Base-by-base conservation (phyloP, 2,888 invertebrate genomes). In the Lasius fuliginosus region DNA sequence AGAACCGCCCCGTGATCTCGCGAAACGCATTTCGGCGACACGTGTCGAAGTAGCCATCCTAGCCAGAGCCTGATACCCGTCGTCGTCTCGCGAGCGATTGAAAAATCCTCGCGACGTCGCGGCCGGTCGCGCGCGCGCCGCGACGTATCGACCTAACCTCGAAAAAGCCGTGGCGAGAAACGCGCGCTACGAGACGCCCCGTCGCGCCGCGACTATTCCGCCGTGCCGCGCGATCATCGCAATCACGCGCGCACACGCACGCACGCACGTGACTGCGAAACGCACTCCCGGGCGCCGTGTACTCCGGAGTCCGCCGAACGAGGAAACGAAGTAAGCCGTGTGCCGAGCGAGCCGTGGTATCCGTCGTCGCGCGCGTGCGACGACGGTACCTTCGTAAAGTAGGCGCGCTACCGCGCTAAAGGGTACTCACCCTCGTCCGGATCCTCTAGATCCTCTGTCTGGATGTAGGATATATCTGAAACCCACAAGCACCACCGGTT, bases 401-500 rank as follows among this genome's bases (percentile, higher is more conserved):
- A 73, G 11, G 36, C 4, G 68, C 12, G 42, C 86, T 86, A 88
- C 82, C 74, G 83, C 84, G 81, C 81, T 8, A 77, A 79, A 64
- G 68, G 83, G 89, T 90, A 94, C 95, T 94, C 91, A 95, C 95
- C 94, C 87, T 92, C 91, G 84, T 92, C 91, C 88, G 90, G 89
- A 90, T 93, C 89, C 90, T 92, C 92, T 90, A 92, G 90, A 88
- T 93, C 93, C 88, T 92, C 92, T 92, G 92, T 94, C 92, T 92
- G 92, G 91, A 93, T 92, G 92, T 92, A 92, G 92, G 93, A 94
- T 93, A 93, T 93, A 94, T 94, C 95, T 95, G 94, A 94, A 95
- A 95, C 93, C 93, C 94, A 94, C 91, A 94, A 94, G 92, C 94
- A 93, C 93, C 91, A 92, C 92, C 91, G 91, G 92, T 94, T 94